These are phyloP conservation scores for Manacus vitellinus DNA, from an alignment of 2,113 vertebrate species.

Conservation along the genomic window DNA sequence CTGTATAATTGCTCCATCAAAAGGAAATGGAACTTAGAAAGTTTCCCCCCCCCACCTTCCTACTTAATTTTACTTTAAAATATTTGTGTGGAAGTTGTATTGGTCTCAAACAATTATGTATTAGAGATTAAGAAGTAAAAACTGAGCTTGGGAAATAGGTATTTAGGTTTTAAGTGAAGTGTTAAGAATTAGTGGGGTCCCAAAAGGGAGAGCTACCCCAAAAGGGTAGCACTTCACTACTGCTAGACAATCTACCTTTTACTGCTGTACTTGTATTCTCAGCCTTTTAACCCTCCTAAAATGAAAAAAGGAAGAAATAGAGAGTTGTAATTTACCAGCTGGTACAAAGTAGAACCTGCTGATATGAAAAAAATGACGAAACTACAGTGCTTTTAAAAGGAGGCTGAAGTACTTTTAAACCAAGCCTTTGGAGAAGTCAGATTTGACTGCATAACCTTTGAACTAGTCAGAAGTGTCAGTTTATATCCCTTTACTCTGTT, in stretches of 20 bases:
- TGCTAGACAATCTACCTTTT: slow-evolving; percentile 14
- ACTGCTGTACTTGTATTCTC: slow-evolving; percentile 1
- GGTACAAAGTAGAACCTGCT: background rate
- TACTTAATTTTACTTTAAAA: background rate
- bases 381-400: background rate
- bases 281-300: slow-evolving; percentile 15
- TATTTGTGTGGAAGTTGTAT: background rate
- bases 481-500: background rate
- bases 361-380: background rate
- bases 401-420: slow-evolving; percentile 32
- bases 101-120: background rate
- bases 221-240: background rate
- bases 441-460: background rate
- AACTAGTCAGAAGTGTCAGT: background rate
- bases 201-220: slow-evolving; percentile 11
- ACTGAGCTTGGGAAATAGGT: slow-evolving; percentile 17
- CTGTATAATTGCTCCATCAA: background rate
- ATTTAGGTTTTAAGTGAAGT: slow-evolving; percentile 31
- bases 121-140: slow-evolving; percentile 54
- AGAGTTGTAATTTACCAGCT: slow-evolving; percentile 19
- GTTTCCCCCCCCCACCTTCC: fast-evolving
- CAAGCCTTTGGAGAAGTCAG: background rate
- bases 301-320: background rate
- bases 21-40: background rate
- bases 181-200: background rate